Evolutionary conservation across 2,888 invertebrate species (phyloP).

Genomic region (Gonocerus acuteangulatus): DNA sequence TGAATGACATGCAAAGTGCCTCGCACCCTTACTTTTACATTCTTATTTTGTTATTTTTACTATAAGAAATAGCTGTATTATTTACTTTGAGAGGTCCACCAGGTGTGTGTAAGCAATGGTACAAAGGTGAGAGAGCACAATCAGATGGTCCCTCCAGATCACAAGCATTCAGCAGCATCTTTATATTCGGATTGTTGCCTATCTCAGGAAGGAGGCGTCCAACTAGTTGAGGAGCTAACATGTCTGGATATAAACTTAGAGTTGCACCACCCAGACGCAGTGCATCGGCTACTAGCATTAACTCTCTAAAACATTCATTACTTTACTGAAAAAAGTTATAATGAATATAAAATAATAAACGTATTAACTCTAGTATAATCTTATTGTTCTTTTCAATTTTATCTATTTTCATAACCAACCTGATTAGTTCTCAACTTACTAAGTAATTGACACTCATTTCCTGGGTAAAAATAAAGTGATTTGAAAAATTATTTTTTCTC

Average conservation of each 20-base stretch:
- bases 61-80: too few relatives aligned
- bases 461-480: too few relatives aligned
- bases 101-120: slow-evolving; percentile 96
- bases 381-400: too few relatives aligned
- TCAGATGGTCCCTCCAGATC: slow-evolving; percentile 80
- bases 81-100: slow-evolving; percentile 89
- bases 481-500: too few relatives aligned
- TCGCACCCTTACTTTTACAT: too few relatives aligned
- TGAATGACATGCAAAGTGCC: too few relatives aligned
- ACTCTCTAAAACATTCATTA: slow-evolving; percentile 58
- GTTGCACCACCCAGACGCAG: slow-evolving; percentile 90
- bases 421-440: too few relatives aligned
- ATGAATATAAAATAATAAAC: background rate
- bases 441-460: too few relatives aligned
- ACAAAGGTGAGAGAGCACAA: slow-evolving; percentile 83
- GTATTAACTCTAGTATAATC: too few relatives aligned
- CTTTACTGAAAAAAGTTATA: background rate
- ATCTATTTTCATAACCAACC: too few relatives aligned
- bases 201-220: slow-evolving; percentile 89
- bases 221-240: slow-evolving; percentile 90
- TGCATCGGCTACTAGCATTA: slow-evolving; percentile 88
- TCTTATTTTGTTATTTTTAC: too few relatives aligned
- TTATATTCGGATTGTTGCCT: slow-evolving; percentile 69
- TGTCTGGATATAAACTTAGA: slow-evolving; percentile 81
- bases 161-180: slow-evolving; percentile 81